Base-by-base conservation (phyloP, 2,797 vertebrate genomes). In the Agapornis canus region DNA sequence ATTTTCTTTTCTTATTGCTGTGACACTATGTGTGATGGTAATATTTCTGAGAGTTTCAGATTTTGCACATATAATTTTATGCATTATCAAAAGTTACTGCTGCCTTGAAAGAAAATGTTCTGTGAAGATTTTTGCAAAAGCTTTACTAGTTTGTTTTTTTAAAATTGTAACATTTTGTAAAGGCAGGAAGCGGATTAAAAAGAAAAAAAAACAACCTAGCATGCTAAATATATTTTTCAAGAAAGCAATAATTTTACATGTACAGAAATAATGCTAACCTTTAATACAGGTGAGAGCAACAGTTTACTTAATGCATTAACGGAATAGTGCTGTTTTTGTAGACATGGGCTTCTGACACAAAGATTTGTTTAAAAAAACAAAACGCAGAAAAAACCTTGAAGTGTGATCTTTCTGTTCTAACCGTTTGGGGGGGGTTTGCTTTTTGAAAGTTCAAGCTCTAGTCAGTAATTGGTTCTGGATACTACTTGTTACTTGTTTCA, bases 161-260 rank as follows among this genome's bases (percentile, higher is more conserved):
- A 96, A 85, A 96, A 98, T 96, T 97, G 97, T 98, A 98, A 98
- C 95, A 94, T 98, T 98, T 98, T 98, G 96, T 98, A 98, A 98
- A 98, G 98, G 98, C 98, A 98, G 98, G 96, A 98, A 97, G 97
- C 95, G 89, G 96, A 97, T 96, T 96, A 78, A 51, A 90, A 89
- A 97, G 97, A 94, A 95, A 91, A 95, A 91, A 57, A 35, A 35
- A 35, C 54, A 57, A 95, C 78, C 72, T 95, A 98, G 98, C 98
- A 98, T 98, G 98, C 97, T 97, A 98, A 98, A 97, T 98, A 98
- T 98, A 98, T 98, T 98, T 98, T 98, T 97, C 98, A 98, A 97
- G 96, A 97, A 98, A 98, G 98, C 98, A 98, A 98, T 98, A 98
- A 98, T 99, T 99, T 98, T 98, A 98, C 98, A 97, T 98, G 96